Conservation (phyloP, 2,888 invertebrate genomes). For the Yponomeuta sedellus region DNA sequence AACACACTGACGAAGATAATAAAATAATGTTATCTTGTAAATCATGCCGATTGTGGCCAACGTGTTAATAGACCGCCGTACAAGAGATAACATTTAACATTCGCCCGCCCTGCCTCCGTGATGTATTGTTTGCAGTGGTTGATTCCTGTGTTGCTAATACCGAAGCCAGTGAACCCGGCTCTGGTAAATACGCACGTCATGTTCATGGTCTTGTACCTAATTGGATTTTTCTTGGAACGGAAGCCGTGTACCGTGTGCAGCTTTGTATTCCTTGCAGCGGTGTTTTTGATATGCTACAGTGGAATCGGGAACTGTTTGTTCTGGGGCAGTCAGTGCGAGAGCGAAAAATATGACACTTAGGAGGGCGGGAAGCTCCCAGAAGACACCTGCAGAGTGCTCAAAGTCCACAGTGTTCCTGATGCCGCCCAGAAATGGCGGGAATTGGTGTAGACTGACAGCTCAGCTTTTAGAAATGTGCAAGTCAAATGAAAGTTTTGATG, state of each 20-base stretch:
- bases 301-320: constrained; percentile 96
- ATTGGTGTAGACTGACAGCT: constrained; percentile 26
- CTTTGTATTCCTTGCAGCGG: constrained; percentile 93
- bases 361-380: constrained; percentile 33
- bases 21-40: constrained; percentile 39
- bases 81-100: constrained; percentile 5
- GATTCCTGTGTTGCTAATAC: constrained; percentile 96
- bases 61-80: constrained; percentile 19
- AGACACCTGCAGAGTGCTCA: constrained; percentile 49
- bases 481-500: constrained; percentile 28
- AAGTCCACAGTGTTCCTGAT: constrained; percentile 46
- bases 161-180: constrained; percentile 98
- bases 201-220: constrained; percentile 97
- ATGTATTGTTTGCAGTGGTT: constrained; percentile 99
- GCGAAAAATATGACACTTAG: constrained; percentile 75
- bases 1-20: constrained; percentile 29
- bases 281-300: constrained; percentile 96
- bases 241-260: constrained; percentile 98
- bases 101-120: constrained; percentile 24
- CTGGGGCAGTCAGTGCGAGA: constrained; percentile 89
- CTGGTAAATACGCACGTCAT: constrained; percentile 96
- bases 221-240: constrained; percentile 97
- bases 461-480: constrained; percentile 20
- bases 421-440: constrained; percentile 29
- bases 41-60: constrained; percentile 52